phyloP scores from a whole-genome alignment of 1,140 invertebrate genomes.

The Chironomus striatipennis region DNA sequence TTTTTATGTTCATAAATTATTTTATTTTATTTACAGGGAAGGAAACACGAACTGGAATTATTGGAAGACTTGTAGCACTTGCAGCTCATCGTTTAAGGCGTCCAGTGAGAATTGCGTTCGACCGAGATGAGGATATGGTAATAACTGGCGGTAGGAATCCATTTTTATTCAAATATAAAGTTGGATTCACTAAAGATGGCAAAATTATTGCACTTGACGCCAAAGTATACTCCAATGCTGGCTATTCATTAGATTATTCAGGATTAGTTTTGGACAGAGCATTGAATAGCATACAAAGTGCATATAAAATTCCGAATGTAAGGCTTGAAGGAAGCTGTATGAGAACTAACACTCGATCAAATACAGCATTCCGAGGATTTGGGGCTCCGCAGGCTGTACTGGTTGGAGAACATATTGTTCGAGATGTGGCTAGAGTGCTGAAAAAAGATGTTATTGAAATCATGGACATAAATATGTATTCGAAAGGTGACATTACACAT shows the following conservation, averaged over 20 bases:
- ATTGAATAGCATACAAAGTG: conserved; percentile 70
- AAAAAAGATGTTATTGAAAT: conserved; percentile 49
- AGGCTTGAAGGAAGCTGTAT: conserved; percentile 60
- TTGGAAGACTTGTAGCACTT: conserved; percentile 58
- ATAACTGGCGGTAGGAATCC: conserved; percentile 82
- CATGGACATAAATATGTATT: conserved; percentile 56
- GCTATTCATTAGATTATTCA: conserved; percentile 76
- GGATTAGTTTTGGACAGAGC: conserved; percentile 56
- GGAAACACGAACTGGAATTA: conserved; percentile 43
- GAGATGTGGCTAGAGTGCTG: conserved; percentile 64
- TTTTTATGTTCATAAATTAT: background rate
- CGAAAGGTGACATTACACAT: conserved; percentile 58
- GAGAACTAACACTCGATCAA: conserved; percentile 78
- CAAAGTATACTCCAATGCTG: conserved; percentile 73
- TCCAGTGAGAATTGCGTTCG: conserved; percentile 81
- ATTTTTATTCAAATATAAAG: conserved; percentile 78
- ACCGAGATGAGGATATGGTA: conserved; percentile 91
- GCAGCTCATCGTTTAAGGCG: conserved; percentile 61
- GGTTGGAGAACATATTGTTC: conserved; percentile 65
- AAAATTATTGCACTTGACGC: conserved; percentile 61
- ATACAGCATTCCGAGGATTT: conserved; percentile 85
- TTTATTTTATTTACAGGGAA: background rate
- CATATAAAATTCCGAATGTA: conserved; percentile 63
- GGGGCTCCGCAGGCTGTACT: conserved; percentile 87
- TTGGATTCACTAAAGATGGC: conserved; percentile 67